These are phyloP conservation scores for Brachionus plicatilis DNA, from an alignment of 1,140 invertebrate genomes.

Conservation along the genomic window DNA sequence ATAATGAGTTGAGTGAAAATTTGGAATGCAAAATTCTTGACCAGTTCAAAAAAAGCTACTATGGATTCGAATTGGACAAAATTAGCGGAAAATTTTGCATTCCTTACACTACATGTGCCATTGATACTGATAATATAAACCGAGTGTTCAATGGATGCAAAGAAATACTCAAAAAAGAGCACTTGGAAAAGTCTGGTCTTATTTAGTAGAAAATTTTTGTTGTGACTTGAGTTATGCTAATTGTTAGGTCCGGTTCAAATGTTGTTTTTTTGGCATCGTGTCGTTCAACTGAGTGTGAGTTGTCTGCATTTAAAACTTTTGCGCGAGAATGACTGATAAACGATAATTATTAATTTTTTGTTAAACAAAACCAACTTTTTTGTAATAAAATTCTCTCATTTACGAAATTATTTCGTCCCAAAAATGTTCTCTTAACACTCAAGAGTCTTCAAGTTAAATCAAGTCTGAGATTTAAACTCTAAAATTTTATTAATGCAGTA, in stretches of 20 bases:
- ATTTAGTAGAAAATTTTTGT: not conserved
- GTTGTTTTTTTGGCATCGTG: not conserved
- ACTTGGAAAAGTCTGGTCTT: slow-evolving; percentile 31
- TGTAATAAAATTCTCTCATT: not conserved
- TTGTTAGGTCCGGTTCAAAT: not conserved
- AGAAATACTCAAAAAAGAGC: slow-evolving; percentile 82
- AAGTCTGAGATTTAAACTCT: not conserved
- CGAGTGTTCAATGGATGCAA: slow-evolving; percentile 99
- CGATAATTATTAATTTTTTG: not conserved
- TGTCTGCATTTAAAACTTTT: not conserved
- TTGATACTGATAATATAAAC: slow-evolving; percentile 99
- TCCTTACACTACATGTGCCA: slow-evolving; percentile 99
- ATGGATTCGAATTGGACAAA: not conserved
- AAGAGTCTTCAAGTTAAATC: not conserved
- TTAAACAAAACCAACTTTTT: not conserved
- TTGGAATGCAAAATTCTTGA: not conserved
- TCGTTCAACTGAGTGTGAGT: not conserved
- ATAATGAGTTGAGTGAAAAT: not conserved
- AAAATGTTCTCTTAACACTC: not conserved
- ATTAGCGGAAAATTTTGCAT: slow-evolving; percentile 65
- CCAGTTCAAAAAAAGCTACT: not conserved
- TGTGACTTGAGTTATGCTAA: not conserved
- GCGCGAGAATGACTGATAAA: not conserved
- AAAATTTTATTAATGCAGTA: not conserved
- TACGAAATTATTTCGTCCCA: not conserved